Percentiles rank a stretch among this genome's conserved stretches.
Evolutionary conservation across 2,888 invertebrate genomes (phyloP).

Genomic region (Diachrysia chrysitis): DNA sequence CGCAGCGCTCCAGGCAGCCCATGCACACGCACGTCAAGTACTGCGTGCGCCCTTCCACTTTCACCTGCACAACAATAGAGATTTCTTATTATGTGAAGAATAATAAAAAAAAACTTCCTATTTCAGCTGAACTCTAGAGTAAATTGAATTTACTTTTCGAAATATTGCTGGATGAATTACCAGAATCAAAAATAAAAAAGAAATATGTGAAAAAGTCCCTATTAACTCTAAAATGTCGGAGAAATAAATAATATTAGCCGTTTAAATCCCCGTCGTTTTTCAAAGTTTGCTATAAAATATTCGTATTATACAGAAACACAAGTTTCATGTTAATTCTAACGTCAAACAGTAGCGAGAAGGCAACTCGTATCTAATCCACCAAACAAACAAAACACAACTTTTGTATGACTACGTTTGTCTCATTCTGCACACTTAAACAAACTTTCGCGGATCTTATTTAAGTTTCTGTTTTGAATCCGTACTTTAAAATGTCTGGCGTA

Average conservation of each 20-base stretch:
- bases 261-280: constrained; percentile 12
- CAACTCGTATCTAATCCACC: constrained; percentile 77
- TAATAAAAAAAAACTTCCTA: background rate
- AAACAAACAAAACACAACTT: constrained; percentile 61
- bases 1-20: constrained; percentile 96
- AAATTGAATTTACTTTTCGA: background rate
- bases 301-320: constrained; percentile 21
- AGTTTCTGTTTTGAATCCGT: constrained; percentile 71
- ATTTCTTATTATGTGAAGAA: background rate
- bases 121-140: background rate
- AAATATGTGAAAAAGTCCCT: no score
- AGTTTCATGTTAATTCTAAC: constrained; percentile 74
- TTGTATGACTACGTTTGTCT: constrained; percentile 43
- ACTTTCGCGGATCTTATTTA: constrained; percentile 81
- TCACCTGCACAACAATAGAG: constrained; percentile 90
- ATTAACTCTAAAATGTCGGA: background rate
- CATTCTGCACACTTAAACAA: constrained; percentile 74
- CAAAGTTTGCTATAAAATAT: constrained; percentile 23
- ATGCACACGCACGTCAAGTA: constrained; percentile 98
- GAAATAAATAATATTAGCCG: background rate
- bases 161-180: background rate
- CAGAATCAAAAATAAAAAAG: background rate
- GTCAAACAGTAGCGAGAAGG: constrained; percentile 72
- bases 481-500: constrained; percentile 24
- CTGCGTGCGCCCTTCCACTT: constrained; percentile 96